A percentile compares a stretch with the other conserved stretches of the same genome.
These are phyloP conservation scores for Nerophis lumbriciformis DNA, from an alignment of 2,113 vertebrate genomes.

Conservation along the genomic window DNA sequence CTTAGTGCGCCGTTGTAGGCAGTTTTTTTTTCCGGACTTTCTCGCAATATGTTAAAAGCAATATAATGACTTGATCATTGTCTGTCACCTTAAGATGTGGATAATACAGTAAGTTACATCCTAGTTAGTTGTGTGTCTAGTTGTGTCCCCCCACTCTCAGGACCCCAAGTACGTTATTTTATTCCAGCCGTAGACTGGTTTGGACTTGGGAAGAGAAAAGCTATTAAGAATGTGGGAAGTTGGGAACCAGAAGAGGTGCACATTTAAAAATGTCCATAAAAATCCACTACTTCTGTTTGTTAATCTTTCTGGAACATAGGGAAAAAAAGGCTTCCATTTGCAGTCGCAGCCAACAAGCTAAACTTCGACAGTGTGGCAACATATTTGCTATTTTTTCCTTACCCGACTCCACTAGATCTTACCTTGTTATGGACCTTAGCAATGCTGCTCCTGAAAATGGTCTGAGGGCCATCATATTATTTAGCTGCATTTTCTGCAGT, in stretches of 20 bases:
- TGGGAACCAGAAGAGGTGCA: slow-evolving; percentile 34
- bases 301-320: slow-evolving; percentile 21
- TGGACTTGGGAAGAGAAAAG: neutral
- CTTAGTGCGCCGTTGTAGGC: slow-evolving; percentile 53
- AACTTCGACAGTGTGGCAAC: slow-evolving; percentile 41
- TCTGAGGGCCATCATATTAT: slow-evolving; percentile 17
- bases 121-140: slow-evolving; percentile 23
- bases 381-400: neutral
- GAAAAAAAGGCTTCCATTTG: slow-evolving; percentile 36
- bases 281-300: slow-evolving; percentile 25
- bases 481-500: slow-evolving; percentile 41
- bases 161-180: slow-evolving; percentile 26
- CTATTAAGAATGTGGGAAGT: slow-evolving; percentile 3
- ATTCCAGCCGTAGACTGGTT: slow-evolving; percentile 9
- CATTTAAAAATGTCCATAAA: slow-evolving; percentile 38
- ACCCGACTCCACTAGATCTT: slow-evolving; percentile 16
- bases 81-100: slow-evolving; percentile 54
- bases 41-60: slow-evolving; percentile 72
- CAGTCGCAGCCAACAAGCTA: slow-evolving; percentile 41
- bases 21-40: slow-evolving; percentile 53
- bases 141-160: slow-evolving; percentile 31
- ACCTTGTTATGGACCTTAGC: slow-evolving; percentile 4
- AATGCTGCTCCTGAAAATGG: slow-evolving; percentile 28
- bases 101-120: slow-evolving; percentile 25
- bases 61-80: slow-evolving; percentile 54